These are phyloP conservation scores for Neotoma lepida DNA, from an alignment of 2,113 vertebrate species.

Conservation along the genomic window DNA sequence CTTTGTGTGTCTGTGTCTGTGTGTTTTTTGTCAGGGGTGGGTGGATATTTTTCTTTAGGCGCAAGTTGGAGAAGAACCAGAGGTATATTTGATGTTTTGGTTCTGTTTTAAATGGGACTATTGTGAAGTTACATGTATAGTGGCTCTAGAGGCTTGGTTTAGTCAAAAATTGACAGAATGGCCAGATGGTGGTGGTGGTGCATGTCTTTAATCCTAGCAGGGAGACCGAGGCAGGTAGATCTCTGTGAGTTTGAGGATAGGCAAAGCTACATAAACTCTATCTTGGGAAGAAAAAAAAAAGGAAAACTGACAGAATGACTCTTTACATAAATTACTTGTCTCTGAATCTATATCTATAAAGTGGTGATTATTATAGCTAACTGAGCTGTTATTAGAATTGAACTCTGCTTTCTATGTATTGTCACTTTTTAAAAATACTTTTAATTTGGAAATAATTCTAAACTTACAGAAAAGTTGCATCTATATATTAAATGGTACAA, in stretches of 20 bases:
- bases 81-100: neutral
- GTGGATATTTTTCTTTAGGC: neutral
- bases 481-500: neutral
- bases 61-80: neutral
- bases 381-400: constrained; percentile 7
- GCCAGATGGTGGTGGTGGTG: neutral
- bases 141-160: neutral
- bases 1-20: neutral
- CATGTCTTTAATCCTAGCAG: neutral
- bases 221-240: neutral
- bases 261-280: neutral
- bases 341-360: neutral
- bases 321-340: constrained; percentile 3
- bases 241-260: neutral
- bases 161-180: neutral
- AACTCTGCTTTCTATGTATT: neutral
- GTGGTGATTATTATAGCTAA: constrained; percentile 16
- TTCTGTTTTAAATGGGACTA: neutral
- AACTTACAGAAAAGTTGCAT: neutral
- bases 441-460: neutral
- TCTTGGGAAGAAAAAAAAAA: neutral
- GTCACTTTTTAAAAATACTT: neutral
- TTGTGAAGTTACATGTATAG: neutral
- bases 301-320: neutral
- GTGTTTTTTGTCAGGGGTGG: neutral